Base-by-base conservation (phyloP, 2,888 invertebrate species). In the Branchipolynoe longqiensis region DNA sequence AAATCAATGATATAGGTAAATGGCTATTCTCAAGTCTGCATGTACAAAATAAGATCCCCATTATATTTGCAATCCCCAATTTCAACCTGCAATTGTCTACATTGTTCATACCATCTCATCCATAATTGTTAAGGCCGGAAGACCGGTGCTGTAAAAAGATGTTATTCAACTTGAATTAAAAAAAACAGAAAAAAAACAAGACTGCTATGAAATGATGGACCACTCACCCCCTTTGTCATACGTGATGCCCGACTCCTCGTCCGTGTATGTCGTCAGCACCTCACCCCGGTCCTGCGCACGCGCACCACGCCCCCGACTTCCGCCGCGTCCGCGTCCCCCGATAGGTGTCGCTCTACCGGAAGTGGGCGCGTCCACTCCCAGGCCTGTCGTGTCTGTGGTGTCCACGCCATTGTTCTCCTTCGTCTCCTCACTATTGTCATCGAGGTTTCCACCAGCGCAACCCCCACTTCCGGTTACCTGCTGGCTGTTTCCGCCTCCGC, bases 211-310 rank as follows among this genome's bases (percentile, higher is more conserved):
- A n/a, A n/a, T n/a, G n/a, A n/a, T n/a, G n/a, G 18, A 62, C 8
- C 62, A 82, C 82, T 82, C 56, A 82, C 82, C 82, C 33, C 82
- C 82, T 82, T 82, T 82, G 8, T 82, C 56, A 22, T 82, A 82
- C 48, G 54, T 54, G n/a, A 82, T 82, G n/a, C 82, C 82, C 31
- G 82, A 82, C 25, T 36, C 54, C 56, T 54, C 82, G n/a, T 58
- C 56, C 12, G 82, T 82, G 58, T 82, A 58, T 6, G 33, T n/a
- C 36, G 56, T 54, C 31, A 82, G 12, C 3, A 33, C 38, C 36
- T 82, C 82, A 1, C 58, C 56, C 1, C 36, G 6, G 36, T 54
- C 58, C 58, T 33, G 58, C 8, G 56, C 31, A 18, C 82, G 56
- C 8, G 28, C 56, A 18, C 82, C 58, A 22, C 82, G 56, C n/a